Base-by-base conservation (phyloP, 2,797 vertebrate species). In the Phrynocephalus forsythii region DNA sequence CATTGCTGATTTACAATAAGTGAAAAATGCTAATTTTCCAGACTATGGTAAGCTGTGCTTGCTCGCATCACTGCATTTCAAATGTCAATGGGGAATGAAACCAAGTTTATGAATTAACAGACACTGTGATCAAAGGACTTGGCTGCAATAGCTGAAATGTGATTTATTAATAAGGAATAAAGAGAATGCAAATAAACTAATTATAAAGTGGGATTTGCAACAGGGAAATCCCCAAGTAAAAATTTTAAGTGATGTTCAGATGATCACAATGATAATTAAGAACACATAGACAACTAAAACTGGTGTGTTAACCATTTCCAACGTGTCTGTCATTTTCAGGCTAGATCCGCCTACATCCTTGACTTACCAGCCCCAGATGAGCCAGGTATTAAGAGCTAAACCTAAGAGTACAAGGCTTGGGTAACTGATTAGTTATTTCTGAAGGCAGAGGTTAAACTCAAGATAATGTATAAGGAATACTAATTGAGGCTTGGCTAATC, bases 81-180 rank as follows among this genome's bases (percentile, higher is more conserved):
- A 93, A 91, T 1, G 88, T 88, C 94, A 93, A 68, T 5, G 38
- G 89, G 89, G 94, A 95, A 90, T 0, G 10, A 71, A 91, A 86
- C 48, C 72, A 67, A 22, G 67, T 26, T 94, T 72, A 88, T 18
- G 91, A 94, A 84, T 66, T 91, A 82, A 73, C 85, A 94, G 92
- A 22, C 72, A 33, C 48, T 1, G 5, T 9, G 11, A 97, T 95
- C 95, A 96, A 96, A 97, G 92, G 2, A 63, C 50, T n/a, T 0
- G 0, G 79, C 88, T 90, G 92, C 83, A 93, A 91, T 50, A 3
- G 38, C 73, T 60, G n/a, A 92, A 85, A 89, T 90, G 93, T 94
- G 78, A 93, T 92, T 96, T 95, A 96, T 96, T 96, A 96, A 96
- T 95, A 91, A 93, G 84, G 89, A 90, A 95, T 95, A 97, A 96